Evolutionary conservation across 2,797 vertebrate species (phyloP).

Genomic region (Rhabdophis nuchalis): DNA sequence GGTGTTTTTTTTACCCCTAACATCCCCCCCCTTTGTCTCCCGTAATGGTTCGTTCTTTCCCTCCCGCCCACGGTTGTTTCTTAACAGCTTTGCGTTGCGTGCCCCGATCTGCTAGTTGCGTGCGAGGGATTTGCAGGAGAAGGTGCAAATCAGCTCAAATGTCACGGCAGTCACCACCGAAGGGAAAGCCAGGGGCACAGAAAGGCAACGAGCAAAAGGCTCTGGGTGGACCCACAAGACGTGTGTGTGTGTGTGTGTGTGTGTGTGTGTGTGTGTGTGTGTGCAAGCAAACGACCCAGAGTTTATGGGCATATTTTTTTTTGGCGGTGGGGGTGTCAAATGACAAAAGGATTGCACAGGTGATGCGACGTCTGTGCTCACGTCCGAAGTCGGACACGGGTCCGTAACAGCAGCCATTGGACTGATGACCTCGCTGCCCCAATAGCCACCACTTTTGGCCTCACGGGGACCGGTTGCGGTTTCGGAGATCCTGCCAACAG

Average conservation of each 20-base stretch:
- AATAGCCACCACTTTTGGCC: background rate
- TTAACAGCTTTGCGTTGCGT: background rate
- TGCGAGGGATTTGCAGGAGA: background rate
- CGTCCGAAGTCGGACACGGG: background rate
- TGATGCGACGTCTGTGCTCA: background rate
- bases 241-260: too few species aligned
- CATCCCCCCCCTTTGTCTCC: rapidly evolving
- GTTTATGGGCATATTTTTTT: too few species aligned
- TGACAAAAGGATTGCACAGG: background rate
- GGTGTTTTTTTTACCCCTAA: too few species aligned
- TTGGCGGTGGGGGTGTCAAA: background rate
- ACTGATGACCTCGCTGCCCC: background rate
- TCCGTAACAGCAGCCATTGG: background rate
- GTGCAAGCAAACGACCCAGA: background rate
- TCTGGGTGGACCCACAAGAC: background rate
- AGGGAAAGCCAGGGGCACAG: too few species aligned
- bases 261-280: too few species aligned
- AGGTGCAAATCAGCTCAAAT: background rate
- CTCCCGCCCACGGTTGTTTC: background rate
- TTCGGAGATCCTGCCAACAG: too few species aligned
- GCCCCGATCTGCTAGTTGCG: background rate
- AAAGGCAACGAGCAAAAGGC: background rate
- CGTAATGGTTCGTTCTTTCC: background rate
- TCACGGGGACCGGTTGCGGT: background rate
- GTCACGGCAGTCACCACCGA: background rate